Percentiles rank a stretch among this genome's conserved stretches.
Conservation (phyloP, 2,797 vertebrate species). For the Chelidonichthys spinosus region DNA sequence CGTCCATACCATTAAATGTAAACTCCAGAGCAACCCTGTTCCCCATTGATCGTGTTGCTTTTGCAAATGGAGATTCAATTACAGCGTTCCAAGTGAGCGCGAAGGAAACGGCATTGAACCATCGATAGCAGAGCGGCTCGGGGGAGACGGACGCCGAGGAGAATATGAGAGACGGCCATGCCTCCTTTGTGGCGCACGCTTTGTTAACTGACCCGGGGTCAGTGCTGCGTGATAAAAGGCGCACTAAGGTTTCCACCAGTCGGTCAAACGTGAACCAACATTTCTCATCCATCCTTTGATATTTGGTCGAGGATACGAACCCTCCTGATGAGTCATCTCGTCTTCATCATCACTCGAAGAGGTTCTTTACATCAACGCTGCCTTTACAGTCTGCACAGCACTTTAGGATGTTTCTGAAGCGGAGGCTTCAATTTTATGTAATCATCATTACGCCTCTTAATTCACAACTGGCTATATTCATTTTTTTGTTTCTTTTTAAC, state of each 20-base stretch:
- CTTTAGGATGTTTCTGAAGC: conserved; percentile 46
- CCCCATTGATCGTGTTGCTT: conserved; percentile 68
- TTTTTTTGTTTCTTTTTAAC: conserved; percentile 27
- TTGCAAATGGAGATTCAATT: conserved; percentile 77
- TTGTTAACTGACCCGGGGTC: conserved; percentile 77
- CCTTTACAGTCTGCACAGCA: conserved; percentile 17
- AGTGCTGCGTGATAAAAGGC: conserved; percentile 63
- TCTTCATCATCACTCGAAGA: conserved; percentile 23
- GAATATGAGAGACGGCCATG: conserved; percentile 51
- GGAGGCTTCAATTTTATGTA: conserved; percentile 52
- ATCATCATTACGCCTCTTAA: conserved; percentile 59
- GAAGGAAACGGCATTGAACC: conserved; percentile 60
- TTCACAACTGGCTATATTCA: conserved; percentile 37
- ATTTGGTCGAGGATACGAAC: background rate
- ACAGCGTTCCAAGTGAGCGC: conserved; percentile 64
- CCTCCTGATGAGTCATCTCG: background rate
- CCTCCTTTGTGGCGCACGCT: conserved; percentile 57
- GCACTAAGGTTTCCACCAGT: conserved; percentile 78
- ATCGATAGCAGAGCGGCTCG: conserved; percentile 55
- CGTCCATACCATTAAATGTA: conserved; percentile 58
- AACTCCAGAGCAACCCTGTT: conserved; percentile 62
- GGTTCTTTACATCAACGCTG: conserved; percentile 30
- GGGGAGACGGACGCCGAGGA: conserved; percentile 55
- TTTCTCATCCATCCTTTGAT: conserved; percentile 7
- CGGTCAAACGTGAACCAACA: conserved; percentile 54